A percentile compares a stretch with the other conserved stretches of the same genome.
phyloP scores from a whole-genome alignment of 2,888 invertebrate genomes.

The Brachyptera risi region DNA sequence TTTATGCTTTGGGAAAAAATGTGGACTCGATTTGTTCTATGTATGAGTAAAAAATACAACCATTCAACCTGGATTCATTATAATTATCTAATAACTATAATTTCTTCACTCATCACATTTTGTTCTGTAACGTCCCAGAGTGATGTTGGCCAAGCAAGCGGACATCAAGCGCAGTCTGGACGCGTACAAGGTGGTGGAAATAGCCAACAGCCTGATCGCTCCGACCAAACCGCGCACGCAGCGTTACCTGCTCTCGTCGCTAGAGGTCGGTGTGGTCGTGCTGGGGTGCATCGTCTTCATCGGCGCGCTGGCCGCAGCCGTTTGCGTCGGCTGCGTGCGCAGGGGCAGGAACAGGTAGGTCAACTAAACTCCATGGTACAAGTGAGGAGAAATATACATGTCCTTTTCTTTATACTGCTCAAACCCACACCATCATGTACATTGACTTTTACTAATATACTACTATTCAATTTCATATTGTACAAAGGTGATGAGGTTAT shows the following conservation, averaged over 20 bases:
- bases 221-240: conserved; percentile 45
- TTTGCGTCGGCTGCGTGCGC: conserved; percentile 70
- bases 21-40: too few relatives aligned
- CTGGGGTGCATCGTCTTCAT: conserved; percentile 76
- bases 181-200: conserved; percentile 63
- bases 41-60: too few relatives aligned
- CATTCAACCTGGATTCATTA: too few relatives aligned
- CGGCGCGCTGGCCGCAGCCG: conserved; percentile 73
- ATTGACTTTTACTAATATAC: too few relatives aligned
- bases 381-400: too few relatives aligned
- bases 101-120: too few relatives aligned
- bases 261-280: conserved; percentile 76
- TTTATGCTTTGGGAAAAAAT: too few relatives aligned
- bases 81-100: background rate
- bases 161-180: conserved; percentile 56
- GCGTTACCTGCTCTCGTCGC: conserved; percentile 55
- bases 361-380: too few relatives aligned
- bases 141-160: conserved; percentile 27
- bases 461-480: too few relatives aligned
- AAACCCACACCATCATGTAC: too few relatives aligned
- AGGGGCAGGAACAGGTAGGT: conserved; percentile 54
- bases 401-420: too few relatives aligned
- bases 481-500: too few relatives aligned
- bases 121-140: conserved; percentile 24
- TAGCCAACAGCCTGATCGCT: conserved; percentile 50